phyloP scores from a whole-genome alignment of 2,888 invertebrate genomes.

The Temnothorax ravouxi region DNA sequence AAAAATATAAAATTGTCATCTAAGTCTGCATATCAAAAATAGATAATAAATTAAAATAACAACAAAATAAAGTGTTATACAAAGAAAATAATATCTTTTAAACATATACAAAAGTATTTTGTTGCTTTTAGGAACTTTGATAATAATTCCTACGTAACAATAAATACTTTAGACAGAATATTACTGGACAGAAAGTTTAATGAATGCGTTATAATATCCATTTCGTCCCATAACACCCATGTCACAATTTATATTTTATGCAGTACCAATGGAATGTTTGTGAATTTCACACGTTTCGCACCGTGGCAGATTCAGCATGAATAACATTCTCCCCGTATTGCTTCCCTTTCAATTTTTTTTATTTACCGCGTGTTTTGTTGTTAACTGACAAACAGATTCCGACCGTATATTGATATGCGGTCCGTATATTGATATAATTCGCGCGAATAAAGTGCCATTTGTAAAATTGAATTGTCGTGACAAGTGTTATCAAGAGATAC shows the following conservation, averaged over 20 bases:
- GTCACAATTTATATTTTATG: neutral
- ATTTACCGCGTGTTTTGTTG: conserved; percentile 6
- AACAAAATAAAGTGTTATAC: neutral
- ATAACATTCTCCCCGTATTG: neutral
- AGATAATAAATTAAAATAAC: neutral
- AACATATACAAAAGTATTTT: neutral
- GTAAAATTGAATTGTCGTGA: neutral
- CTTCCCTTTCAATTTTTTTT: conserved; percentile 1
- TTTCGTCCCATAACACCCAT: neutral
- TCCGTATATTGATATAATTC: neutral
- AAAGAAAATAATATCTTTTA: neutral
- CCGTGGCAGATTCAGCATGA: neutral
- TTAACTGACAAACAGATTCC: conserved; percentile 7
- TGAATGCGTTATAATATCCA: neutral
- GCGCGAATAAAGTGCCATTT: neutral
- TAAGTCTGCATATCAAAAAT: neutral
- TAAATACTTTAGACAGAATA: neutral
- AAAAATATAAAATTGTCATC: neutral
- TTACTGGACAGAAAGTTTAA: neutral
- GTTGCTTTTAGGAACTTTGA: neutral
- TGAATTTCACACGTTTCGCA: conserved; percentile 17
- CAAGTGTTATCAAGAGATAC: neutral
- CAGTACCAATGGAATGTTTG: neutral
- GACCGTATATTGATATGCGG: neutral
- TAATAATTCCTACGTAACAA: neutral